phyloP scores from a whole-genome alignment of 2,797 vertebrate species.

The Siniperca undulata region DNA sequence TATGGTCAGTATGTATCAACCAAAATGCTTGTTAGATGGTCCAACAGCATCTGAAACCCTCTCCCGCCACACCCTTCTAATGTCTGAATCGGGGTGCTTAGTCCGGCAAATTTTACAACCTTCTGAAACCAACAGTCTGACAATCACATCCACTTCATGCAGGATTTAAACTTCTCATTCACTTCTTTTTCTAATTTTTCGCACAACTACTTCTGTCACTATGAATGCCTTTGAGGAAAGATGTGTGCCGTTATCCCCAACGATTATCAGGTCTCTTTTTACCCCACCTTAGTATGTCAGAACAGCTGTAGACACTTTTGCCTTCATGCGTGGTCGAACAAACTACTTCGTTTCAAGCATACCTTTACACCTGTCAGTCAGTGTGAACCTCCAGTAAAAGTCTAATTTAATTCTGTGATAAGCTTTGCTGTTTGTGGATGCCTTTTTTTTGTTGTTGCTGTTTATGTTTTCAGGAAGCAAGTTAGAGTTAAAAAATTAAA shows the following conservation, averaged over 20 bases:
- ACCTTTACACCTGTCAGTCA: neutral
- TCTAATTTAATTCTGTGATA: neutral
- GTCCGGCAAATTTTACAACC: too few relatives aligned
- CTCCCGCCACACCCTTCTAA: too few relatives aligned
- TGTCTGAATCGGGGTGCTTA: too few relatives aligned
- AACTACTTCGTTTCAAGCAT: neutral
- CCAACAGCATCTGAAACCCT: too few relatives aligned
- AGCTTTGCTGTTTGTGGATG: neutral
- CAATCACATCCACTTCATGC: too few relatives aligned
- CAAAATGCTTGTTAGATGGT: too few relatives aligned
- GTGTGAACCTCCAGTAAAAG: neutral
- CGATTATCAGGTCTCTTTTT: neutral
- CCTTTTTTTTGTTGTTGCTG: neutral
- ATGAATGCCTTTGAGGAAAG: too few relatives aligned
- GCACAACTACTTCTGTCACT: neutral
- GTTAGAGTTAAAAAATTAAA: neutral
- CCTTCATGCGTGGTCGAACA: neutral
- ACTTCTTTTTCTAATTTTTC: too few relatives aligned
- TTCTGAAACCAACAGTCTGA: too few relatives aligned
- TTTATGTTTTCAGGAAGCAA: neutral
- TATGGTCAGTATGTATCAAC: too few relatives aligned
- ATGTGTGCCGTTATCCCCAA: neutral
- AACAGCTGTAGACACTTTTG: neutral
- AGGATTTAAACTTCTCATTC: too few relatives aligned
- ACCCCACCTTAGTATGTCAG: neutral